Base-by-base conservation (phyloP, 2,797 vertebrate species). In the Pseudotriccus pelzelni region DNA sequence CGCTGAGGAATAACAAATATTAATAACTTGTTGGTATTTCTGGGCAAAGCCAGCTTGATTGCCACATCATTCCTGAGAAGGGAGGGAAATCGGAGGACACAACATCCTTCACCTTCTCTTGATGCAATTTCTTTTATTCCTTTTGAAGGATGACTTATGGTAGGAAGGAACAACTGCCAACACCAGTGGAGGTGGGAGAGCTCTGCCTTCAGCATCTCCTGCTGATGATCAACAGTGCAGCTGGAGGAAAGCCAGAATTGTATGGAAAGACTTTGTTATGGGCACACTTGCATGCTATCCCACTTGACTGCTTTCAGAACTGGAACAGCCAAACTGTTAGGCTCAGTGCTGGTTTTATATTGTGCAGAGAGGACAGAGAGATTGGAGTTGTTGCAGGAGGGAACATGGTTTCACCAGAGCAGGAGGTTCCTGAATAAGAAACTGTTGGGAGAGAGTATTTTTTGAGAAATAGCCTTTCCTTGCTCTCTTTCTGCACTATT, bases 21-120 rank as follows among this genome's bases (percentile, higher is more conserved):
- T 93, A 92, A 86, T 86, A 94, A 85, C 84, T 68, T 44, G n/a
- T 89, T 80, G 60, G 53, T 81, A 75, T 93, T 93, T 89, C 74
- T 89, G 73, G 47, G 73, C 73, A 95, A 94, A 90, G 55, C 62
- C 82, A 92, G 53, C 47, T 55, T 81, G 59, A 87, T 92, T 94
- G 73, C 73, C 82, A 87, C 82, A 69, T 79, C 83, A 66, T 92
- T 89, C 79, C 82, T 85, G 55, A 92, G 84, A 84, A 89, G 73
- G 69, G 82, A 92, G 39, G 62, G 62, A 75, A 75, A 66, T 4
- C 20, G 49, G 64, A 80, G 46, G 64, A 50, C 44, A n/a, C 21
- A 67, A 22, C 32, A 64, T 69, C 19, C 39, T 69, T 79, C 36
- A 55, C 28, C 43, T 84, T 75, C 50, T 84, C 63, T 55, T 75